phyloP scores from a whole-genome alignment of 2,113 vertebrate species.

The Myiozetetes cayanensis region DNA sequence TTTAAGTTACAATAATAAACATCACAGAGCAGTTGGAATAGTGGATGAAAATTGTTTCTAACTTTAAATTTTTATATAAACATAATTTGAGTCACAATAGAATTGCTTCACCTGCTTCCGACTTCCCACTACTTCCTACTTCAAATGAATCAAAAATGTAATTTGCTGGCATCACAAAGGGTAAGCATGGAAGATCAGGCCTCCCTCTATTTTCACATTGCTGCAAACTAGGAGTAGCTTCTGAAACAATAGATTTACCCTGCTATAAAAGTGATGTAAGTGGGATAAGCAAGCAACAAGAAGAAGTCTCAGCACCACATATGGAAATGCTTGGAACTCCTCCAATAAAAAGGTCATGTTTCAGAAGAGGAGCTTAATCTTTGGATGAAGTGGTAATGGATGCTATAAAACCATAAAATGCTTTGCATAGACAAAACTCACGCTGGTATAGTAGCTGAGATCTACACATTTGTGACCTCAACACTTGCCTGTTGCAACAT shows the following conservation, averaged over 20 bases:
- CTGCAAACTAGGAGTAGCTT: not conserved
- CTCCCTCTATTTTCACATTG: not conserved
- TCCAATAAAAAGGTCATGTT: constrained; percentile 53
- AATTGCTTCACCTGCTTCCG: not conserved
- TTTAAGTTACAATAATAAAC: not conserved
- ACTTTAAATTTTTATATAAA: not conserved
- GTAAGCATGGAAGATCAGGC: not conserved
- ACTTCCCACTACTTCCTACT: not conserved
- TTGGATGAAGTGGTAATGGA: not conserved
- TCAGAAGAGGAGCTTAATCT: not conserved
- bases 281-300: not conserved
- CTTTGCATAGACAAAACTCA: not conserved
- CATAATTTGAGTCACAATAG: not conserved
- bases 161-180: not conserved
- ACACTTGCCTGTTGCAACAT: not conserved
- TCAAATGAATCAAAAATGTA: constrained; percentile 27
- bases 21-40: not conserved
- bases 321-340: constrained; percentile 20
- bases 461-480: not conserved
- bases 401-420: not conserved
- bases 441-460: not conserved
- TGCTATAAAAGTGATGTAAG: not conserved
- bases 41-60: not conserved
- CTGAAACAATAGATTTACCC: not conserved
- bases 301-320: not conserved